Conservation (phyloP, 64 coral and sea anemone genomes). For the Dendronephthya gigantea region DNA sequence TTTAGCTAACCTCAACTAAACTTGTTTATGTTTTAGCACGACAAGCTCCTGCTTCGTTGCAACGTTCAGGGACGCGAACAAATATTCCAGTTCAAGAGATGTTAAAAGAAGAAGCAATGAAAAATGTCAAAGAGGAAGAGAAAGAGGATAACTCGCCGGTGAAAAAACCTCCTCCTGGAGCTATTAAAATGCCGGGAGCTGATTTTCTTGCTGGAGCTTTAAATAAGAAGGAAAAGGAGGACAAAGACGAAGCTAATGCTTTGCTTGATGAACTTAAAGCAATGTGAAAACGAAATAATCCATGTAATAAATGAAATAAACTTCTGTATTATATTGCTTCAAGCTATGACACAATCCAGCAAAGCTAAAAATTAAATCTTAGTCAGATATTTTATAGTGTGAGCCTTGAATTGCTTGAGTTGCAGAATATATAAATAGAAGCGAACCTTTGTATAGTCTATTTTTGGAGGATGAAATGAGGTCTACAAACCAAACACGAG, state of each 20-base stretch:
- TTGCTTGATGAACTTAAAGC: slow-evolving; percentile 7
- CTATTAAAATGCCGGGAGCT: slow-evolving; percentile 11
- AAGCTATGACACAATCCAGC: too few species aligned
- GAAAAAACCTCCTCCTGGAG: background rate
- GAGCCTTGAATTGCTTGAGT: too few species aligned
- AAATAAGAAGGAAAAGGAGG: background rate
- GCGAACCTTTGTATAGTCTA: too few species aligned
- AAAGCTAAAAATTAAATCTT: too few species aligned
- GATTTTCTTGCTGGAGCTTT: background rate
- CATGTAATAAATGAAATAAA: background rate
- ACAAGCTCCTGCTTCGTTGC: background rate
- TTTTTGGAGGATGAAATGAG: too few species aligned
- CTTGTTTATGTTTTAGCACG: background rate
- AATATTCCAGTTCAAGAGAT: background rate
- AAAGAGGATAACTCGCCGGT: background rate
- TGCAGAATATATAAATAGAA: too few species aligned
- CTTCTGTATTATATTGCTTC: too few species aligned
- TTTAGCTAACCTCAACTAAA: background rate
- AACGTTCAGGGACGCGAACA: background rate
- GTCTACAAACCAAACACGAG: too few species aligned
- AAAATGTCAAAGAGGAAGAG: background rate
- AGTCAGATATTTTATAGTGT: too few species aligned
- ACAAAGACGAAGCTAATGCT: background rate
- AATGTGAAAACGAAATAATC: background rate
- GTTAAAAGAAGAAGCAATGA: background rate